Percentiles rank a stretch among this genome's conserved stretches.
Evolutionary conservation across 2,888 invertebrate species (phyloP).

Genomic region (Orchesellides sinensis): DNA sequence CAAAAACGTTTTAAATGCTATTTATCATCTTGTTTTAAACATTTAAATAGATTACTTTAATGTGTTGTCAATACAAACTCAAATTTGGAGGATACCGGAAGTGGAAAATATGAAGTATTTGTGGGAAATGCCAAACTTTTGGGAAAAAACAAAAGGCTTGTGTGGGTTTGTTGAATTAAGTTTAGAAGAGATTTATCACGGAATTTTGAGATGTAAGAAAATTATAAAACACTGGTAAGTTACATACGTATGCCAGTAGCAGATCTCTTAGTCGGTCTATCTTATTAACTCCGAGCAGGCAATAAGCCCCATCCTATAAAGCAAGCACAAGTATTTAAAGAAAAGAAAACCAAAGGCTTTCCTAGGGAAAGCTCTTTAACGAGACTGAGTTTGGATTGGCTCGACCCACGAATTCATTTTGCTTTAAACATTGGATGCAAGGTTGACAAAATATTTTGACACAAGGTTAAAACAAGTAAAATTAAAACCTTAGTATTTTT

Average conservation of each 20-base stretch:
- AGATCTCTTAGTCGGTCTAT: neutral
- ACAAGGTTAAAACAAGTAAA: neutral
- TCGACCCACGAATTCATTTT: constrained; percentile 47
- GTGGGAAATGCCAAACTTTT: constrained; percentile 49
- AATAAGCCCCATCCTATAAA: constrained; percentile 15
- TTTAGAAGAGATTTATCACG: constrained; percentile 46
- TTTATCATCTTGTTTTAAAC: neutral
- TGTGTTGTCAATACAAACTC: constrained; percentile 44
- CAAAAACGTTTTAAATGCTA: neutral
- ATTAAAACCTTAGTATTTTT: neutral
- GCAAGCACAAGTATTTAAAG: constrained; percentile 16
- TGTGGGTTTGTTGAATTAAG: constrained; percentile 28
- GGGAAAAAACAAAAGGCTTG: constrained; percentile 35
- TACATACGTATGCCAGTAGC: too few species aligned
- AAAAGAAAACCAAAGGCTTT: neutral
- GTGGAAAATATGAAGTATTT: constrained; percentile 39
- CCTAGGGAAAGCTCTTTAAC: constrained; percentile 13
- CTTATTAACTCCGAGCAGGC: neutral
- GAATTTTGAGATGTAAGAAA: constrained; percentile 40
- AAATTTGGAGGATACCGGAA: constrained; percentile 46
- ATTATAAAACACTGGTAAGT: too few species aligned
- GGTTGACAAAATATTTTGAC: constrained; percentile 7
- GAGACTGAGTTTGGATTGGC: constrained; percentile 10
- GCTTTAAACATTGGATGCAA: constrained; percentile 33
- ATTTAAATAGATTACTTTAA: constrained; percentile 32